Evolutionary conservation across 2,797 vertebrate species (phyloP), one percentile per base, ranked within the genome.

Genomic region (Hoplostethus mediterraneus): DNA sequence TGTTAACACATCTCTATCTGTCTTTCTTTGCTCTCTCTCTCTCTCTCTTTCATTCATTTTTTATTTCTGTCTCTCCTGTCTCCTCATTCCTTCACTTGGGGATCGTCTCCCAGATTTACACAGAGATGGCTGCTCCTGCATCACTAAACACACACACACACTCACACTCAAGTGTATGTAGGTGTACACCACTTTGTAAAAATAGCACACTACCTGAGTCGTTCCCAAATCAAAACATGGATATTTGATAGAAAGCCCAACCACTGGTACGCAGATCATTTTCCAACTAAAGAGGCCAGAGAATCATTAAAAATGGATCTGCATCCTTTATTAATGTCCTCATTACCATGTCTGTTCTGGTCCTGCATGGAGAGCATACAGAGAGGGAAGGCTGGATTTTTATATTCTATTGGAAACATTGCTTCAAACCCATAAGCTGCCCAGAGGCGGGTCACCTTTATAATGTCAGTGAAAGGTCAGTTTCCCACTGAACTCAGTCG

Each of bases 291-390:
- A 88, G 79, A 79, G 89, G 88, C 79, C 86, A 82, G 88, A 13
- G 80, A 47, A 81, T 87, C 81, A 93, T 92, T 91, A 92, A 93
- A 91, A 85, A 92, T 90, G 81, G 64, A 93, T 92, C 75, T 1
- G 6, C 85, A 91, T 92, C 73, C 81, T 89, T 92, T 92, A 93
- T 93, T 90, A 84, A 91, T 90, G 77, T 47, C 72, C 90, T 90
- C 82, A 87, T 91, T 93, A 89, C 59, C 70, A 63, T 81, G 77
- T 82, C 83, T 82, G 72, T 75, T 87, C 73, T 55, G 74, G 59
- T 84, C 70, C 74, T 30, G 25, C 72, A 68, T 72, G 75, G 85
- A 73, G 54, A 70, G 75, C 70, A 71, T 51, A 63, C 75, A 75
- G 63, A 75, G 17, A 12, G 67, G 63, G 63, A 79, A 73, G 59